Conservation (phyloP, 2,888 invertebrate species). For the Scaptomyza flava region DNA sequence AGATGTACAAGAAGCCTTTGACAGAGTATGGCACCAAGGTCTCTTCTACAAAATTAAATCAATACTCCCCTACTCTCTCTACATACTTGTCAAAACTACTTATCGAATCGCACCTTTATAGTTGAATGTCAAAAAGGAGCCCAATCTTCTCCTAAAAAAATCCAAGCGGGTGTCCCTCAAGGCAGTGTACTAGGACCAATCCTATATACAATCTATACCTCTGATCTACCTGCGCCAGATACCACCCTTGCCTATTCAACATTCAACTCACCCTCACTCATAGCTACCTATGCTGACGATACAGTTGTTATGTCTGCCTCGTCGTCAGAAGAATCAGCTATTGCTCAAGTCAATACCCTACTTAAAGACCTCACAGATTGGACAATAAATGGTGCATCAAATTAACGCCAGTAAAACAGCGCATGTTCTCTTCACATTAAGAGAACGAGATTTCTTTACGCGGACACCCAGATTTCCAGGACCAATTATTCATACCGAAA, state of each 20-base stretch:
- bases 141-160: too few species aligned
- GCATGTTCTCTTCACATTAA: slow-evolving; percentile 1
- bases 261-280: background rate
- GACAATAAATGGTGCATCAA: background rate
- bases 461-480: background rate
- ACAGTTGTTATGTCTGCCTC: background rate
- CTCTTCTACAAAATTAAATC: too few species aligned
- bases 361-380: background rate
- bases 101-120: too few species aligned
- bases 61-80: too few species aligned
- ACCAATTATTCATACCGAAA: background rate
- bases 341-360: background rate
- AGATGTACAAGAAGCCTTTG: background rate
- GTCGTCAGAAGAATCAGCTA: background rate
- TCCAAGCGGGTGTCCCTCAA: too few species aligned
- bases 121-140: too few species aligned
- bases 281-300: slow-evolving; percentile 9
- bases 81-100: too few species aligned
- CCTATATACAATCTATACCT: slow-evolving; percentile 1
- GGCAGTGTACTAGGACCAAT: too few species aligned
- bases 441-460: background rate
- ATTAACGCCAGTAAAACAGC: slow-evolving; percentile 7
- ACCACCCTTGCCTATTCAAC: background rate
- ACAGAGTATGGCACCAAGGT: background rate
- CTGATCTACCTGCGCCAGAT: slow-evolving; percentile 2